Evolutionary conservation across 2,888 invertebrate genomes (phyloP).

Genomic region (Monoplex corrugatus): DNA sequence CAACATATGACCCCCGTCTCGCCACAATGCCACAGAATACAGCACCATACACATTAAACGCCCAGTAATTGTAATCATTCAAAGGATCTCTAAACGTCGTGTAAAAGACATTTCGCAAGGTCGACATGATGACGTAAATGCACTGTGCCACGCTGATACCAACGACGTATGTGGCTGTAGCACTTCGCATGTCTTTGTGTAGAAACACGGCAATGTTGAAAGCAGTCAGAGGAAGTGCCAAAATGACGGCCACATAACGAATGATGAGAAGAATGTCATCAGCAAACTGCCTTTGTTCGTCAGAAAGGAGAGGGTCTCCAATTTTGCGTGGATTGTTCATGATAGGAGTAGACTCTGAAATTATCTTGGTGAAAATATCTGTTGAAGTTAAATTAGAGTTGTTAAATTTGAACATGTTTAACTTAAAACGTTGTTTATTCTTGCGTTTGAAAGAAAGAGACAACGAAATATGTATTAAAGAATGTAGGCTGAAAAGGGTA

Average conservation of each 20-base stretch:
- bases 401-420: background rate
- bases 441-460: background rate
- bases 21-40: background rate
- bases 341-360: background rate
- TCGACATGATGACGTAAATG: background rate
- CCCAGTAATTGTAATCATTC: background rate
- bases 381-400: background rate
- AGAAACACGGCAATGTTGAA: constrained; percentile 3
- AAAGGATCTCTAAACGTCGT: background rate
- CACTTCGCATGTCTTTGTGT: background rate
- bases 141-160: background rate
- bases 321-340: background rate
- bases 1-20: background rate
- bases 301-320: background rate
- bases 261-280: background rate
- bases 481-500: too few species aligned
- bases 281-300: background rate
- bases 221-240: background rate
- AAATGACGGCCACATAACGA: background rate
- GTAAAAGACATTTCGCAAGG: background rate
- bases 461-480: background rate
- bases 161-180: background rate
- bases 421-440: background rate
- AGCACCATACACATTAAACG: background rate
- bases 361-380: background rate